Base-by-base conservation (phyloP, 2,888 invertebrate species). In the Catocala sponsa region DNA sequence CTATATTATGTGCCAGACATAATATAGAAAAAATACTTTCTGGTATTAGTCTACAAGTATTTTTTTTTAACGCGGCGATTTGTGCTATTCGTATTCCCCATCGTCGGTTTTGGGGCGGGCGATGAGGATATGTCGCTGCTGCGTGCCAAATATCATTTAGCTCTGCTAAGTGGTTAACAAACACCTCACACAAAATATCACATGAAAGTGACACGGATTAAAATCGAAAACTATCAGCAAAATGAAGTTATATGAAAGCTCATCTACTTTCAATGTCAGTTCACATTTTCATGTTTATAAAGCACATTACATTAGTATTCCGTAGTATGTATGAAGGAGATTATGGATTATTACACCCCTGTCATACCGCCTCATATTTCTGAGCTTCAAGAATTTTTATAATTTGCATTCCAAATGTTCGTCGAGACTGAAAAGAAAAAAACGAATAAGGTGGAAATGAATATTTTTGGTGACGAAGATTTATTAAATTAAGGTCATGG, bases 341-440 rank as follows among this genome's bases (percentile, higher is more conserved):
- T 38, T 71, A 64, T 54, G 57, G 60, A 58, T 67, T 55, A 55
- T 32, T 41, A 68, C 68, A 44, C 59, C 55, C n/a, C 35, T 59
- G 54, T 68, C 72, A 65, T 65, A 61, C 52, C 62, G 13, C 25
- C 58, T 55, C 63, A 59, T 59, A 74, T 60, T 77, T 63, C 50
- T 49, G 47, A 6, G 50, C 38, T 54, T 44, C 42, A 33, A 65
- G 72, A 62, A 74, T 75, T 74, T 68, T 65, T 60, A 62, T 74
- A 61, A 77, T 77, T 74, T 69, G 59, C 69, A 71, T 74, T 63
- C 63, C 59, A 11, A 25, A 43, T 68, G 71, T 68, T 55, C 55
- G 59, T 25, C 47, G 13, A 9, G 35, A 38, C 35, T 38, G 35
- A 7, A 58, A 55, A 61, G 50, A 61, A 71, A 71, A n/a, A 46